Evolutionary conservation across 2,797 vertebrate species (phyloP).

Genomic region (Microhierax caerulescens): DNA sequence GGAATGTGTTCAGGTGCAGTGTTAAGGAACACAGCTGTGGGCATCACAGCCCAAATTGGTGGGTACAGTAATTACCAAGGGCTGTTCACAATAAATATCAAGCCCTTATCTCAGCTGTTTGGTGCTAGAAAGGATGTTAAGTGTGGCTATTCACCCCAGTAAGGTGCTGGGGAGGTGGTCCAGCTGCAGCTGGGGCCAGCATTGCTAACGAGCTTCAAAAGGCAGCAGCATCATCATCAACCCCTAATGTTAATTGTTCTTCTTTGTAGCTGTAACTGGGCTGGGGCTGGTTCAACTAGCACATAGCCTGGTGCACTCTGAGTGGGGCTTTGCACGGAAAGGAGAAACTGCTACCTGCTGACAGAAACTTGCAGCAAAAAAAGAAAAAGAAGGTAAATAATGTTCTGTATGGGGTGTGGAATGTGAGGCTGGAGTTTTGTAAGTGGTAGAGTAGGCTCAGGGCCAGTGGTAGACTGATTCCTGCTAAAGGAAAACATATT

Average conservation of each 20-base stretch:
- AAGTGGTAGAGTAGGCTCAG: not conserved
- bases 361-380: not conserved
- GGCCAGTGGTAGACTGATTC: not conserved
- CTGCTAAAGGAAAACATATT: not conserved
- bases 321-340: not conserved
- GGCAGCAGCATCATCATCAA: not conserved
- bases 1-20: not conserved
- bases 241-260: not conserved
- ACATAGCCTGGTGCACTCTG: fast-evolving
- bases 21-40: not conserved
- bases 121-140: not conserved
- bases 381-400: not conserved
- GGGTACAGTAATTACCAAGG: not conserved
- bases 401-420: not conserved
- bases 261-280: no score
- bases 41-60: not conserved
- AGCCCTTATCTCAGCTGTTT: not conserved
- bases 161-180: not conserved
- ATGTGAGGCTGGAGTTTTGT: not conserved
- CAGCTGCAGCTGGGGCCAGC: not conserved
- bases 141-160: not conserved
- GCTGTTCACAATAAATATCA: not conserved
- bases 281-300: not conserved
- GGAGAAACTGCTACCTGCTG: not conserved
- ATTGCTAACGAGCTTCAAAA: not conserved